These are phyloP conservation scores for Molothrus aeneus DNA, from an alignment of 2,797 vertebrate species.

Conservation along the genomic window DNA sequence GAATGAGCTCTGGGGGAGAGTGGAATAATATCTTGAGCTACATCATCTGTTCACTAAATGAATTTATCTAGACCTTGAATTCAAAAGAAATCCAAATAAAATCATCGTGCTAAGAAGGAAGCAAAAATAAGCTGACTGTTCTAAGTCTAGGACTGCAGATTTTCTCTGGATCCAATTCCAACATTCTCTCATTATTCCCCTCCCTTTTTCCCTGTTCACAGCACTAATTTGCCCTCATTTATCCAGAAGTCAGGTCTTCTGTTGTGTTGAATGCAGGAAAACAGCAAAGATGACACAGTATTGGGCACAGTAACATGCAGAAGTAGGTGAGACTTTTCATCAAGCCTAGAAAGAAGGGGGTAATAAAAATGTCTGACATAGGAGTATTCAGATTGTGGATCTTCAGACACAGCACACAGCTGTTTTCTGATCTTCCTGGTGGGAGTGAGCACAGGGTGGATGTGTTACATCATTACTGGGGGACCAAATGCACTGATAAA, in stretches of 20 bases:
- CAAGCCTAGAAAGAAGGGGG: neutral
- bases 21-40: neutral
- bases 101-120: neutral
- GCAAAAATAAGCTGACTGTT: neutral
- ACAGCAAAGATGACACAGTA: neutral
- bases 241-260: neutral
- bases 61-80: neutral
- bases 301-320: neutral
- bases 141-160: neutral
- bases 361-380: neutral
- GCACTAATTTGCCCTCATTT: neutral
- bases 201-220: neutral
- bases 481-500: neutral
- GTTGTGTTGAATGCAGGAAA: neutral
- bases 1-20: neutral
- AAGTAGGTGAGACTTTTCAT: neutral
- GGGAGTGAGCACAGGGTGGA: neutral
- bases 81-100: neutral
- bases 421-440: neutral
- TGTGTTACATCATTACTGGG: neutral
- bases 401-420: neutral
- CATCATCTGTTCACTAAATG: neutral
- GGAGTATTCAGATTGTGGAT: neutral
- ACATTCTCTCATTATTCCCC: neutral
- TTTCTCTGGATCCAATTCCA: neutral